Base-by-base conservation (phyloP, 2,113 vertebrate genomes). In the Macroglossus sobrinus region DNA sequence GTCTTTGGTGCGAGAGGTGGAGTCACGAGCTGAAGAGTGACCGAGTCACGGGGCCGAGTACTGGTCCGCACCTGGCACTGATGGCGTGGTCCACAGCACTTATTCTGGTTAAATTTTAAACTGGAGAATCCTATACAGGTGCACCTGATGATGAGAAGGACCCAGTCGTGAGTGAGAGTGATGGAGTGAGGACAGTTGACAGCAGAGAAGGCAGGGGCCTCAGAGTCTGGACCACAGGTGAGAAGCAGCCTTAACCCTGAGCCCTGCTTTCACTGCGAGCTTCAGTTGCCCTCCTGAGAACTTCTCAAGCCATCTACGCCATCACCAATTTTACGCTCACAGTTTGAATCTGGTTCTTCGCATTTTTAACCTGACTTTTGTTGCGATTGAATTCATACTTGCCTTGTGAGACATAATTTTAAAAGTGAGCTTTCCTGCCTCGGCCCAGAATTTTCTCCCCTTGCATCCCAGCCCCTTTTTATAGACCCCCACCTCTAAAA, bases 211-310 rank as follows among this genome's bases (percentile, higher is more conserved):
- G 38, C n/a, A 12, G 33, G 18, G 3, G 4, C 4, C 81, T 45
- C 40, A 2, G 19, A 28, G 13, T 26, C 53, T 7, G 22, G 9
- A 10, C 2, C 1, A 0, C 12, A 38, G 6, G 4, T 22, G n/a
- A 7, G 30, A 75, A 12, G 2, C 3, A 6, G 12, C 4, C 15
- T 55, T 19, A 28, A 13, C 13, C 38, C 1, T 4, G 5, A 50
- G 24, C 6, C 16, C 50, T 75, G 35, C 9, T 81, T 79, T 76
- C 21, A 33, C 4, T 7, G 28, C 1, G 3, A 38, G 21, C n/a
- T 38, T 38, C 7, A 72, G 24, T 18, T 33, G 22, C 26, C 2
- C 47, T 55, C 28, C 21, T 33, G 30, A 68, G 21, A 55, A 68
- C 35, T 9, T 71, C 47, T 33, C 33, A 22, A 64, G 30, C 47